Percentiles rank a stretch among this genome's conserved stretches.
These are phyloP conservation scores for Leptopilina clavipes DNA, from an alignment of 1,140 invertebrate species.

Conservation along the genomic window DNA sequence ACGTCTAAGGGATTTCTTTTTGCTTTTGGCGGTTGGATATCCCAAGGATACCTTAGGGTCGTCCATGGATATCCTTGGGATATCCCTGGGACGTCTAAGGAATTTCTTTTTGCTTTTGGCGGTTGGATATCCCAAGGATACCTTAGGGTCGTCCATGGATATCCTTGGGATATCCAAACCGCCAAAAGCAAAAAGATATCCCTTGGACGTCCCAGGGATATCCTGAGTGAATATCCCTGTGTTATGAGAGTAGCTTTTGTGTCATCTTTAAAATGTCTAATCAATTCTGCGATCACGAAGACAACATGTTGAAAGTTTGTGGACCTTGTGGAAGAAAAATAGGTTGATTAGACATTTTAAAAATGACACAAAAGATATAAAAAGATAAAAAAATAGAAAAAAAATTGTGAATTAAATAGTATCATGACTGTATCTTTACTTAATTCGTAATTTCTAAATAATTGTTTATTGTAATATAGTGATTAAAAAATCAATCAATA, in stretches of 20 bases:
- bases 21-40: no score
- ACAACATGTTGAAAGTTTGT: slow-evolving; percentile 16
- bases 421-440: background rate
- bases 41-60: no score
- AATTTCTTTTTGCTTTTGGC: no score
- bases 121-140: no score
- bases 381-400: background rate
- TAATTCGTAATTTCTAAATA: background rate
- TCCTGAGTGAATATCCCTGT: no score
- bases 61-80: no score
- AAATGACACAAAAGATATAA: background rate
- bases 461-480: background rate
- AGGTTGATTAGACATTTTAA: slow-evolving; percentile 6
- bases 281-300: slow-evolving; percentile 27
- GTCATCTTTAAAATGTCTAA: slow-evolving; percentile 1
- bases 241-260: background rate
- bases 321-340: slow-evolving; percentile 29
- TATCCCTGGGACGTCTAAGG: no score
- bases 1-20: no score
- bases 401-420: background rate
- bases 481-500: background rate
- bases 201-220: no score
- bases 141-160: no score
- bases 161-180: no score
- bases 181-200: no score